Conservation (phyloP, 2,113 vertebrate species). For the Hymenochirus boettgeri region DNA sequence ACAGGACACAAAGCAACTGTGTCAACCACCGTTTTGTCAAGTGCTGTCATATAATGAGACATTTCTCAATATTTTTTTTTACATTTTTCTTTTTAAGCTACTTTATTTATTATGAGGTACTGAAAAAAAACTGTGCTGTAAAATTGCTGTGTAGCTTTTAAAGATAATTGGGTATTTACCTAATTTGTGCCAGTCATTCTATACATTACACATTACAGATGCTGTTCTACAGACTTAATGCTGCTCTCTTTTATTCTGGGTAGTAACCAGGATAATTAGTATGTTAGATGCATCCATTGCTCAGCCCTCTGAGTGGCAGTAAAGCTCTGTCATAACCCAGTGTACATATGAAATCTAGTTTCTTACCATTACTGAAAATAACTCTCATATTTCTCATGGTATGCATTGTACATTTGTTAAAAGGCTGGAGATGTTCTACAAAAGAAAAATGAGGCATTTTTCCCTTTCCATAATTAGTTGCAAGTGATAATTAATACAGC, state of each 20-base stretch:
- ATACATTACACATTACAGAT: background rate
- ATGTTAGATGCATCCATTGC: slow-evolving; percentile 3
- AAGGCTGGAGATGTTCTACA: slow-evolving; percentile 13
- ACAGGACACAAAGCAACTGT: too few species aligned
- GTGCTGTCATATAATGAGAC: too few species aligned
- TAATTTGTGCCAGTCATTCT: background rate
- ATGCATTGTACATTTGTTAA: slow-evolving; percentile 5
- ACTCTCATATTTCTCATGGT: slow-evolving; percentile 1
- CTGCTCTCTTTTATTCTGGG: background rate
- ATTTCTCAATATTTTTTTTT: too few species aligned
- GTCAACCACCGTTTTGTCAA: too few species aligned
- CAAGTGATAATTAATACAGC: slow-evolving; percentile 29
- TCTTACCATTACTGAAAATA: background rate
- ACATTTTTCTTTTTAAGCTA: too few species aligned
- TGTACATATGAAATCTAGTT: background rate
- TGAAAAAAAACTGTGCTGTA: too few species aligned
- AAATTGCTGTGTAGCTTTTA: too few species aligned
- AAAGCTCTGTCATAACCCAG: slow-evolving; percentile 9
- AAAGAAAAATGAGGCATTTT: slow-evolving; percentile 2
- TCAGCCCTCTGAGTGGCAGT: slow-evolving; percentile 24
- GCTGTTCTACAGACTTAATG: background rate
- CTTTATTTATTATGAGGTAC: too few species aligned
- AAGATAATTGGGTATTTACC: background rate
- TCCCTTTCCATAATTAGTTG: slow-evolving; percentile 21
- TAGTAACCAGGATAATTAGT: background rate